phyloP scores from a whole-genome alignment of 2,888 invertebrate species.

The Lottia scabra region DNA sequence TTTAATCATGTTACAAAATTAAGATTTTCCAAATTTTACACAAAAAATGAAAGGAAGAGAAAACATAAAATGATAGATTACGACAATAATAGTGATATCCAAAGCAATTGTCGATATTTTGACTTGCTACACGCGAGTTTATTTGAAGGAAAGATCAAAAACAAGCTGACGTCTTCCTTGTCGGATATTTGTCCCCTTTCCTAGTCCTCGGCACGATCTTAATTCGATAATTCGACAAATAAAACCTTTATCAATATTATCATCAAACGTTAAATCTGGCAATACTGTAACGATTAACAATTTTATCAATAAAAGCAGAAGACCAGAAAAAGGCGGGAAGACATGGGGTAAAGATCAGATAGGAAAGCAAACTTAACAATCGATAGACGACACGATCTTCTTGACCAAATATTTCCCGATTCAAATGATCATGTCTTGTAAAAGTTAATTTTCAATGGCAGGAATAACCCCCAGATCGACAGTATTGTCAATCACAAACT shows the following conservation, averaged over 20 bases:
- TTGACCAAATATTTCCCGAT: too few species aligned
- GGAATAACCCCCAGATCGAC: too few species aligned
- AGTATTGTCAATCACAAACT: too few species aligned
- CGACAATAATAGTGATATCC: background rate
- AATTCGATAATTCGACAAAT: conserved; percentile 1
- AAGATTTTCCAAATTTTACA: too few species aligned
- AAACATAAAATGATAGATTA: background rate
- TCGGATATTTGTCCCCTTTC: background rate
- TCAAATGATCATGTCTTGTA: too few species aligned
- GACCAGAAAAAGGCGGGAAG: background rate
- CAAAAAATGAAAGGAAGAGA: background rate
- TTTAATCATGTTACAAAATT: too few species aligned
- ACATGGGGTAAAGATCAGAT: background rate
- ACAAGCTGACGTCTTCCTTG: background rate
- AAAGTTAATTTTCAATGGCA: too few species aligned
- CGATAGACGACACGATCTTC: too few species aligned
- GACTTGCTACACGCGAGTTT: background rate
- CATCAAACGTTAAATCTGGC: background rate
- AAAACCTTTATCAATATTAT: background rate
- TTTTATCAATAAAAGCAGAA: background rate
- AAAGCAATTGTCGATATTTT: background rate
- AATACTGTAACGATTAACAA: background rate
- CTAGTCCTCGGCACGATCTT: background rate
- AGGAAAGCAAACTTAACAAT: too few species aligned
- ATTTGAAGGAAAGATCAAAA: conserved; percentile 1